Conservation (phyloP, 1,140 invertebrate species). For the Drosophila ironensis region DNA sequence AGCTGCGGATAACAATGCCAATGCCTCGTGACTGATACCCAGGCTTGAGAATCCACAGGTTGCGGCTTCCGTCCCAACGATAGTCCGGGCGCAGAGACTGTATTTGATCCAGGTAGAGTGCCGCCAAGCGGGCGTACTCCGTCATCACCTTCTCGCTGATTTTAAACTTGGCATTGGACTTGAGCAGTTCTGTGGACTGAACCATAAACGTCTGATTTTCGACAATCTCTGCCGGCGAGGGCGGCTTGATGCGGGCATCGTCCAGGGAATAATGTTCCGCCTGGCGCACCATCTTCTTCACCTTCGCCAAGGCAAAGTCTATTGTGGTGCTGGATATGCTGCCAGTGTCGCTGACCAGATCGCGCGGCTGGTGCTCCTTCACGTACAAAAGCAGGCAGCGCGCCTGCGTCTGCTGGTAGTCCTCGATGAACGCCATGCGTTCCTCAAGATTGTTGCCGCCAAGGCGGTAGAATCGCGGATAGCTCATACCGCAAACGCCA, state of each 20-base stretch:
- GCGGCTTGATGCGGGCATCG: constrained; percentile 46
- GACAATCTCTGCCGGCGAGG: constrained; percentile 71
- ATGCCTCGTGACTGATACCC: constrained; percentile 92
- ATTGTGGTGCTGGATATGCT: constrained; percentile 81
- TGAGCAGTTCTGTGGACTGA: constrained; percentile 82
- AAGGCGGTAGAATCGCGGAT: constrained; percentile 84
- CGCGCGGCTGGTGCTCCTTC: constrained; percentile 78
- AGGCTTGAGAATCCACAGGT: constrained; percentile 97
- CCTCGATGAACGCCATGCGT: constrained; percentile 82
- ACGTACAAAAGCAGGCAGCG: constrained; percentile 91
- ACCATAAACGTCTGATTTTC: constrained; percentile 89
- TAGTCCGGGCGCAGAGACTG: constrained; percentile 84
- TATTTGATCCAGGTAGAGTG: constrained; percentile 85
- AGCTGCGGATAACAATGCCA: constrained; percentile 87
- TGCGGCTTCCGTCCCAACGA: constrained; percentile 88
- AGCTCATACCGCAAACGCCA: constrained; percentile 83
- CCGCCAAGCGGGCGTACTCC: constrained; percentile 83
- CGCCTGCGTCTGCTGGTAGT: constrained; percentile 90
- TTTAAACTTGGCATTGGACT: constrained; percentile 82
- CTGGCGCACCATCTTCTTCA: constrained; percentile 60
- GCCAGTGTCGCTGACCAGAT: constrained; percentile 43
- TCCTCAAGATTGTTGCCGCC: constrained; percentile 82
- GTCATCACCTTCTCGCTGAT: constrained; percentile 80
- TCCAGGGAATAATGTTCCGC: constrained; percentile 61
- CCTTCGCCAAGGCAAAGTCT: constrained; percentile 83